Base-by-base conservation (phyloP, 1,140 invertebrate genomes). In the Eueides isabella region DNA sequence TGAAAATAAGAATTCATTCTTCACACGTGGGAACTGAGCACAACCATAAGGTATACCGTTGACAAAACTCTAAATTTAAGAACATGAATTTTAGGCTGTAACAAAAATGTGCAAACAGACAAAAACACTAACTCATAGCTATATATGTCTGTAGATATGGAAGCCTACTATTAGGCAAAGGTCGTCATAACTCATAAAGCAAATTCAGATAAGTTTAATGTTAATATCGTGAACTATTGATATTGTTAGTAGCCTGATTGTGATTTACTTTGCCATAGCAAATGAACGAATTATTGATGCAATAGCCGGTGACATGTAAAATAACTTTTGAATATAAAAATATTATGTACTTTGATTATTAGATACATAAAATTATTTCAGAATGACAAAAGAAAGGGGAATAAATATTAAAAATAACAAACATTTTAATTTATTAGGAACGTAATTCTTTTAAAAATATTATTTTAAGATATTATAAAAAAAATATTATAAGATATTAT, bases 151-250 rank as follows among this genome's bases (percentile, higher is more conserved):
- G 16, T 14, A 38, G 35, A 38, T 38, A 38, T 14, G 35, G 14
- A 67, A 64, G 33, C 28, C 31, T 41, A 63, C 55, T 41, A 70
- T 70, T 79, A 71, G 69, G 28, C 65, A 73, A 80, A 80, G 79
- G 74, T 80, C 74, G 76, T 62, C 74, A 78, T 78, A 80, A 76
- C 64, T 80, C 79, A 80, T 73, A 62, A 80, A 65, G 70, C 70
- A 61, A 75, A 77, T 73, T 74, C 64, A 77, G 71, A 71, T 77
- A 77, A 44, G 38, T 63, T 77, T 73, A 80, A 80, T 80, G 76
- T 77, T 80, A 72, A 75, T 67, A 67, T 75, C 71, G 76, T 74
- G 74, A 68, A 75, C 72, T 41, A 77, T 69, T 71, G 29, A 33
- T 73, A 70, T 66, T 72, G 30, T 30, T 30, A 14, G 61, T 63